Evolutionary conservation across 2,113 vertebrate genomes (phyloP), one percentile per base, ranked within the genome.

Genomic region (Acinonyx jubatus): DNA sequence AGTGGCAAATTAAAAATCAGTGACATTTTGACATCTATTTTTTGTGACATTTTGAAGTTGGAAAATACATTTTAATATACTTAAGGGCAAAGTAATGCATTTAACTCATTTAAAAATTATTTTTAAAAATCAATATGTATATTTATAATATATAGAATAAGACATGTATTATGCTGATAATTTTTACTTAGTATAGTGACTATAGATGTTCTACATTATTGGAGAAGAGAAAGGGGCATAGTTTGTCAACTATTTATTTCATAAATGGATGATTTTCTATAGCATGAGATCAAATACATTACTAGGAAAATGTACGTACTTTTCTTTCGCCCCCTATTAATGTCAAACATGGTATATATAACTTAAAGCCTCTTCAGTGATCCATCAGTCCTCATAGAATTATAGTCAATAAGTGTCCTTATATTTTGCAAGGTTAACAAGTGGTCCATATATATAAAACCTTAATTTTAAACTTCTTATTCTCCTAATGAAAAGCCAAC

Each of bases 11-110:
- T 94, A 90, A 86, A 93, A 95, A 63, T 69, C 16, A 41, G 1
- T 84, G 15, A 61, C 57, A 23, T 23, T 61, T 23, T 23, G 18
- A 61, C 57, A 10, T 68, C 84, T 89, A 16, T 31, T n/a, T 90
- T 88, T 88, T 97, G 94, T 92, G 8, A 27, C 79, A 79, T 95
- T 96, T 98, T 93, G 11, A 90, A 97, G 96, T 36, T n/a, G 61
- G 76, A 63, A 18, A 92, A 29, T 68, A 38, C 68, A 48, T 82
- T 97, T 65, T 96, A 78, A 27, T 96, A 41, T 81, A 76, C 18
- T 41, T 19, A 68, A 15, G 71, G 31, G 18, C 8, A 90, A 97
- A 71, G 48, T 10, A 80, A 45, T 90, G 1, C 25, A 27, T 74
- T 97, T 80, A 89, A 29, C 81, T 96, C n/a, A 36, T 2, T 94